Conservation (phyloP, 2,888 invertebrate species). For the Tillus elongatus region DNA sequence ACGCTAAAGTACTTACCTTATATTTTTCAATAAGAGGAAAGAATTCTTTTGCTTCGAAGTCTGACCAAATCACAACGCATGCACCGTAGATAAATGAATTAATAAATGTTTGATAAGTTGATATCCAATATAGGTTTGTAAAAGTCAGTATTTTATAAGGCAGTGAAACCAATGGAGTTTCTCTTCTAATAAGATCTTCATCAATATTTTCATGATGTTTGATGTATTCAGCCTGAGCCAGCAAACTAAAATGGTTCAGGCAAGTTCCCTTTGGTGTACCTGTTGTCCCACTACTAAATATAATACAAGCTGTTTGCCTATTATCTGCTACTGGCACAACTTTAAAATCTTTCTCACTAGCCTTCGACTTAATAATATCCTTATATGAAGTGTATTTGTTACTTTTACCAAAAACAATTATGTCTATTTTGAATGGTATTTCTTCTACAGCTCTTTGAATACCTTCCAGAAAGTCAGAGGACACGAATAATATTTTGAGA, state of each 20-base stretch:
- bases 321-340: constrained; percentile 13
- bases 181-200: neutral
- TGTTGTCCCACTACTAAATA: constrained; percentile 35
- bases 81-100: neutral
- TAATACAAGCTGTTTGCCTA: constrained; percentile 25
- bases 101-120: neutral
- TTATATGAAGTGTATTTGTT: neutral
- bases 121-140: neutral
- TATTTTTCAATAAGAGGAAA: neutral
- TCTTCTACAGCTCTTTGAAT: no score
- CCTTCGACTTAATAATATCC: neutral
- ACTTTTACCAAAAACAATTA: neutral
- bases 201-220: neutral
- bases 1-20: constrained; percentile 1
- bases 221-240: constrained; percentile 15
- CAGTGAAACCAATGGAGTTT: neutral
- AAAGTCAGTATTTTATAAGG: neutral
- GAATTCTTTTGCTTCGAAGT: neutral
- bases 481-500: no score
- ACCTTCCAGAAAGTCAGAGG: no score
- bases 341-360: constrained; percentile 20
- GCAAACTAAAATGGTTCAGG: constrained; percentile 23
- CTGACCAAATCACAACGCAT: neutral
- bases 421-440: no score
- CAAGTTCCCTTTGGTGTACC: constrained; percentile 36